phyloP scores from a whole-genome alignment of 1,140 invertebrate species.

The Scaptomyza hsui region DNA sequence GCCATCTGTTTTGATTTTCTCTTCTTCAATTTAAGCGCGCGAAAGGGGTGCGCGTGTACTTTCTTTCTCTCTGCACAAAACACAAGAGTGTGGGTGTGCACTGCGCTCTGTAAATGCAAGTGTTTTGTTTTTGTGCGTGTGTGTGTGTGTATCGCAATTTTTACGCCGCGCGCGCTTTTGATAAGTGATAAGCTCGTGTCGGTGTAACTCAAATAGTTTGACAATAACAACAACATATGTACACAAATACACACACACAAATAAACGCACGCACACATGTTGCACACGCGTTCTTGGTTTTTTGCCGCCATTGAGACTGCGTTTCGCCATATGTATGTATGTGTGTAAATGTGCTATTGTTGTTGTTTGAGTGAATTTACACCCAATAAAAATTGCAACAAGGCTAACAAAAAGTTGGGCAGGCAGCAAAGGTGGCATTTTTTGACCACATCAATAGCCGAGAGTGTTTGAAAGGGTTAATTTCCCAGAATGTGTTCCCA shows the following conservation, averaged over 20 bases:
- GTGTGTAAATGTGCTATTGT: slow-evolving; percentile 9
- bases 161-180: slow-evolving; percentile 44
- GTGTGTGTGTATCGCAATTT: slow-evolving; percentile 56
- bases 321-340: background rate
- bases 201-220: slow-evolving; percentile 51
- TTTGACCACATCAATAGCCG: no score
- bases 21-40: slow-evolving; percentile 79
- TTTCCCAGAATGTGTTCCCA: background rate
- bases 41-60: slow-evolving; percentile 80
- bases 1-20: slow-evolving; percentile 79
- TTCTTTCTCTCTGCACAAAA: slow-evolving; percentile 54
- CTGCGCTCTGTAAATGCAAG: background rate
- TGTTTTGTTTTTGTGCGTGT: slow-evolving; percentile 10
- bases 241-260: slow-evolving; percentile 14
- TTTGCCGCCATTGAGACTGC: slow-evolving; percentile 38
- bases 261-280: slow-evolving; percentile 58
- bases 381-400: background rate
- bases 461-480: background rate
- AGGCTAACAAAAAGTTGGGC: no score
- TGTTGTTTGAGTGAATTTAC: background rate
- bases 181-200: slow-evolving; percentile 74
- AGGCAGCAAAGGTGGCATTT: background rate
- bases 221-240: slow-evolving; percentile 47
- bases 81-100: slow-evolving; percentile 9
- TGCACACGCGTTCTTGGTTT: slow-evolving; percentile 53